These are phyloP conservation scores for Zygogramma bicolorata DNA, from an alignment of 2,888 invertebrate species.

Conservation along the genomic window DNA sequence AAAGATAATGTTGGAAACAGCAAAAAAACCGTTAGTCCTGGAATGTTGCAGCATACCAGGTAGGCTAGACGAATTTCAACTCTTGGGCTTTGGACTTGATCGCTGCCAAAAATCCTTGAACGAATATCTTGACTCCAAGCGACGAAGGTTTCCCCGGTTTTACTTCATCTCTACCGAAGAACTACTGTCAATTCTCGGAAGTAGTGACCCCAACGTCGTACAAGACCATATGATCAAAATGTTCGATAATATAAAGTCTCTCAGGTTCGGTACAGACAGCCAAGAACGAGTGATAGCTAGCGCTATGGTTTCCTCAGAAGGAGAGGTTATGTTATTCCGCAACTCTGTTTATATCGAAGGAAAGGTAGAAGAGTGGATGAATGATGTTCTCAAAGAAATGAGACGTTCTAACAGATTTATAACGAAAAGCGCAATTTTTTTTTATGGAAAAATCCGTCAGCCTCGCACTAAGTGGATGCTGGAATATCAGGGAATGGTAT, in stretches of 20 bases:
- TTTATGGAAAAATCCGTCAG: slow-evolving; percentile 81
- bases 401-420: slow-evolving; percentile 83
- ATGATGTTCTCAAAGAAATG: slow-evolving; percentile 86
- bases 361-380: slow-evolving; percentile 95
- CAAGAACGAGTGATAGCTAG: slow-evolving; percentile 77
- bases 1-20: slow-evolving; percentile 87
- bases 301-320: slow-evolving; percentile 90
- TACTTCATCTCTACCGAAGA: slow-evolving; percentile 96
- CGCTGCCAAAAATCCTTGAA: slow-evolving; percentile 92
- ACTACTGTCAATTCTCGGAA: slow-evolving; percentile 88
- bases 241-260: slow-evolving; percentile 89
- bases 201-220: slow-evolving; percentile 84
- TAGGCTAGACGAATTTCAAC: slow-evolving; percentile 80
- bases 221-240: slow-evolving; percentile 97
- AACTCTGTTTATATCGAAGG: slow-evolving; percentile 79
- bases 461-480: slow-evolving; percentile 88
- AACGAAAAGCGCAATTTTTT: slow-evolving; percentile 88
- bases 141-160: slow-evolving; percentile 90
- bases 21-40: slow-evolving; percentile 83
- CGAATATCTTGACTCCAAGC: slow-evolving; percentile 89
- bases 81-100: slow-evolving; percentile 81
- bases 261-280: slow-evolving; percentile 77
- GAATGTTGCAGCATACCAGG: slow-evolving; percentile 82
- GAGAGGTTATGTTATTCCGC: slow-evolving; percentile 88
- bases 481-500: slow-evolving; percentile 81